Evolutionary conservation across 2,113 vertebrate species (phyloP).

Genomic region (Limnothrissa miodon): DNA sequence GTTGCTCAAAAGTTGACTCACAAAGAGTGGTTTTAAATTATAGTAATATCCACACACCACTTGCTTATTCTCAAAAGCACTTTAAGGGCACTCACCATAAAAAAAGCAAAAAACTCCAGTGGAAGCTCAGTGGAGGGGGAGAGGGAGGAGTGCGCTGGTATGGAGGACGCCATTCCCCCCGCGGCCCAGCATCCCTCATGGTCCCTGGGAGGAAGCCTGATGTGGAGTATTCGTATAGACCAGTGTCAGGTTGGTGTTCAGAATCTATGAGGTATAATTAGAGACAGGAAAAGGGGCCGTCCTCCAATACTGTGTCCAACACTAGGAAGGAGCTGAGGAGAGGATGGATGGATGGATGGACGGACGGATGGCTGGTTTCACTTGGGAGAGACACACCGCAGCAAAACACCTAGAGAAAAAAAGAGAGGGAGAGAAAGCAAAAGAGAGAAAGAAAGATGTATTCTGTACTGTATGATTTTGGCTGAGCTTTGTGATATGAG

Average conservation of each 20-base stretch:
- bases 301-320: slow-evolving; percentile 27
- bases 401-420: too few relatives aligned
- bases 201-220: background rate
- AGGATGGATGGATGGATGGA: background rate
- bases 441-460: too few relatives aligned
- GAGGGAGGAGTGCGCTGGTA: background rate
- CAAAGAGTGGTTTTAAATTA: background rate
- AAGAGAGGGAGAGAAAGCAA: background rate
- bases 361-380: background rate
- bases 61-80: background rate
- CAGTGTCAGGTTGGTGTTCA: slow-evolving; percentile 31
- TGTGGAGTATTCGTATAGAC: slow-evolving; percentile 25
- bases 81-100: background rate
- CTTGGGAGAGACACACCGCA: background rate
- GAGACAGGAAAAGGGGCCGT: slow-evolving; percentile 14
- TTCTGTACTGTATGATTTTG: background rate
- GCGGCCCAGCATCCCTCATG: background rate
- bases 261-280: slow-evolving; percentile 36
- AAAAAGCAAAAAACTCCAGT: background rate
- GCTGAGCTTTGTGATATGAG: background rate
- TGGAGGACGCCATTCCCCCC: background rate
- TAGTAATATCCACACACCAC: background rate
- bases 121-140: too few relatives aligned
- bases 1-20: background rate
- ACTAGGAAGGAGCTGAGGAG: background rate